phyloP scores from a whole-genome alignment of 2,113 vertebrate genomes.

The Oreochromis tanganicae region DNA sequence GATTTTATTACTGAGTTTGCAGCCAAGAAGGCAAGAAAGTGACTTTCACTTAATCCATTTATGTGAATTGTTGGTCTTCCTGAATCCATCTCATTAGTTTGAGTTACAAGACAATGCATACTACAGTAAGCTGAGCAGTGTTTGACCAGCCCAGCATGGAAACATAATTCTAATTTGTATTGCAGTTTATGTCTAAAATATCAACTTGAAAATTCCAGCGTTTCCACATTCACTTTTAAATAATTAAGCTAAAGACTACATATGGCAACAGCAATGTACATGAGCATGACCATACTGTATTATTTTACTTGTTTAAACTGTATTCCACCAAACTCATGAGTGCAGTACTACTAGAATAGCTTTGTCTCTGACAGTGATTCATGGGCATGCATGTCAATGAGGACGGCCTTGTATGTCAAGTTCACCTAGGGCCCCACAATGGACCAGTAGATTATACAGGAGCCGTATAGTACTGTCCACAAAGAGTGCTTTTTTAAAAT shows the following conservation, averaged over 20 bases:
- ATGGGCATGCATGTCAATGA: neutral
- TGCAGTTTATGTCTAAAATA: neutral
- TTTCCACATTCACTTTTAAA: neutral
- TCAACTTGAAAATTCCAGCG: neutral
- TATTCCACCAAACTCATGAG: neutral
- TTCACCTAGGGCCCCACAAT: neutral
- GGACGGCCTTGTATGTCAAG: neutral
- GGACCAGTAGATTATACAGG: neutral
- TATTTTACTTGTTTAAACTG: neutral
- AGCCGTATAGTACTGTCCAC: neutral
- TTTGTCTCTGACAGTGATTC: neutral
- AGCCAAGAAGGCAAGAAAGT: neutral
- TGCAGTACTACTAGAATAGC: neutral
- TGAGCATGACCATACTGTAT: neutral
- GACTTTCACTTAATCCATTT: neutral
- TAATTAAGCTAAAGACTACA: neutral
- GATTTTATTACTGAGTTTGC: neutral
- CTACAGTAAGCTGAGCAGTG: neutral
- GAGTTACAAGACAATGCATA: neutral
- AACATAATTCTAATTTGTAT: neutral
- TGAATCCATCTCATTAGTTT: neutral
- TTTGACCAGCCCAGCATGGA: neutral
- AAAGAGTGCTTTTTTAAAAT: neutral
- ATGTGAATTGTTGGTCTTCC: neutral
- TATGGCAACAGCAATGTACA: neutral